Evolutionary conservation across 64 coral and sea anemone species (phyloP).

Genomic region (Catalaphyllia jardinei): DNA sequence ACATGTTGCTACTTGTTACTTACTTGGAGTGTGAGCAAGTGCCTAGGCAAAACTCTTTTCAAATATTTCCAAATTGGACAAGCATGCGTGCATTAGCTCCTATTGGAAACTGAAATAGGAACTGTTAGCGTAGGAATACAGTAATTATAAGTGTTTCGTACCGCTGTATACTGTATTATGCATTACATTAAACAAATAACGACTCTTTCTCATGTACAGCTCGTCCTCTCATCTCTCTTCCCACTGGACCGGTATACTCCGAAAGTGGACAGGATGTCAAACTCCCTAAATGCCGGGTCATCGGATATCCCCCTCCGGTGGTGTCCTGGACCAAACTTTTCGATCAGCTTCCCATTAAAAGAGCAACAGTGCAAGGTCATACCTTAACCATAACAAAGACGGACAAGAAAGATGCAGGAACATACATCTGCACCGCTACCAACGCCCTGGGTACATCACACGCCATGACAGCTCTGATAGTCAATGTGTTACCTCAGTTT

Average conservation of each 20-base stretch:
- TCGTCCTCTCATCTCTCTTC: slow-evolving; percentile 54
- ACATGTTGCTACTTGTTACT: too few species aligned
- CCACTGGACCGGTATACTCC: slow-evolving; percentile 32
- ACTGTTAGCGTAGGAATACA: too few species aligned
- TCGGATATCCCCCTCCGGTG: slow-evolving; percentile 68
- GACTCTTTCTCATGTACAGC: slow-evolving; percentile 2
- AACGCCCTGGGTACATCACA: slow-evolving; percentile 39
- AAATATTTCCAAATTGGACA: too few species aligned
- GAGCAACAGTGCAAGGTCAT: slow-evolving; percentile 41
- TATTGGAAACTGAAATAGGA: too few species aligned
- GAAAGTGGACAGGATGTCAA: slow-evolving; percentile 63
- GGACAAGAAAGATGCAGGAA: slow-evolving; percentile 48
- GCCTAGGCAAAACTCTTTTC: too few species aligned
- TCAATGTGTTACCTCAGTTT: slow-evolving; percentile 61
- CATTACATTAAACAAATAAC: neutral
- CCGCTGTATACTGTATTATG: neutral
- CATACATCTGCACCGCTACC: slow-evolving; percentile 66
- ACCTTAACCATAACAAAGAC: slow-evolving; percentile 50
- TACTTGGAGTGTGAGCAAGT: too few species aligned
- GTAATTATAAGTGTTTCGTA: neutral
- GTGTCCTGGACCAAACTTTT: slow-evolving; percentile 73
- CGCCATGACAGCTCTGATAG: slow-evolving; percentile 49
- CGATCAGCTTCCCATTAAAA: slow-evolving; percentile 46
- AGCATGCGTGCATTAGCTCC: too few species aligned
- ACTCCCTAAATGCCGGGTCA: slow-evolving; percentile 57